A percentile compares a stretch with the other conserved stretches of the same genome.
Conservation (phyloP, 2,888 invertebrate species). For the Sinhomidia bicolor region DNA sequence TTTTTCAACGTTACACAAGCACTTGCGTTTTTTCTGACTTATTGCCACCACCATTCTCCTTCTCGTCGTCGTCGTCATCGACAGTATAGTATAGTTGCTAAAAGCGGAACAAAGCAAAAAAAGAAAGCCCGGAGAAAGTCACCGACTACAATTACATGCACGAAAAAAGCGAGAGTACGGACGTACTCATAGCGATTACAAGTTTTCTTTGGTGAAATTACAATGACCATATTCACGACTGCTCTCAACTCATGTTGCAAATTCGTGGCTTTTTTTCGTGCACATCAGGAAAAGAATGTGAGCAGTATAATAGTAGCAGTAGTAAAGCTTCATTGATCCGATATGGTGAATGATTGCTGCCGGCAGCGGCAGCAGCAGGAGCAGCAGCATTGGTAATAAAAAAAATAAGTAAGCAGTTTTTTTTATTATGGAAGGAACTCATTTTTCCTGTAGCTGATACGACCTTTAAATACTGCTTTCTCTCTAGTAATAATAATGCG, state of each 20-base stretch:
- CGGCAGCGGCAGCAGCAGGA: not conserved
- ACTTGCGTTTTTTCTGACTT: not conserved
- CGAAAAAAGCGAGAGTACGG: not conserved
- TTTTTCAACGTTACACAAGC: not conserved
- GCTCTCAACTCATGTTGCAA: not conserved
- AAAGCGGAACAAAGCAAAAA: not conserved
- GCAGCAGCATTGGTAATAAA: not conserved
- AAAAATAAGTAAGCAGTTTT: not conserved
- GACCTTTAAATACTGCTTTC: too few relatives aligned
- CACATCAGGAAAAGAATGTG: not conserved
- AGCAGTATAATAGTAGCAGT: not conserved
- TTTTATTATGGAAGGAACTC: not conserved
- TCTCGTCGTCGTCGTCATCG: too few relatives aligned
- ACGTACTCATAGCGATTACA: not conserved
- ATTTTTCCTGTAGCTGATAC: too few relatives aligned
- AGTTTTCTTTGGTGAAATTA: not conserved
- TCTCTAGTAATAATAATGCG: too few relatives aligned
- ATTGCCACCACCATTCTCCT: not conserved
- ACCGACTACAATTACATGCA: not conserved
- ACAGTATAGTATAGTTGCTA: not conserved
- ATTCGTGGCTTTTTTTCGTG: not conserved
- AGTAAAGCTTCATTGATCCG: constrained; percentile 61
- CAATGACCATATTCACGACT: not conserved
- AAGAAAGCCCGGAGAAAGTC: constrained; percentile 14
- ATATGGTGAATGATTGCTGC: constrained; percentile 55